phyloP scores from a whole-genome alignment of 1,140 invertebrate species.

The Orius laevigatus region DNA sequence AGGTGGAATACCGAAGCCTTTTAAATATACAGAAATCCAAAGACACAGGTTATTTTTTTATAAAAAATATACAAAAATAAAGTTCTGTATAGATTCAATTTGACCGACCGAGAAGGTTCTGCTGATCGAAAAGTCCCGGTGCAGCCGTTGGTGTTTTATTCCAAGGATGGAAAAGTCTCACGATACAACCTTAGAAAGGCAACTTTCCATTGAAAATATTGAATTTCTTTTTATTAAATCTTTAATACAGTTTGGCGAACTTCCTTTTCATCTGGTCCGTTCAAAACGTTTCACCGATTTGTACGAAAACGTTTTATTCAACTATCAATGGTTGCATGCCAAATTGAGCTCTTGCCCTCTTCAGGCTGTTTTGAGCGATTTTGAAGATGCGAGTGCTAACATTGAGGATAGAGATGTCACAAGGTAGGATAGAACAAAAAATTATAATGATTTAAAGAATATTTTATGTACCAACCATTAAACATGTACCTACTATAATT shows the following conservation, averaged over 20 bases:
- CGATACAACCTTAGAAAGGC: constrained; percentile 80
- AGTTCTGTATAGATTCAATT: constrained; percentile 43
- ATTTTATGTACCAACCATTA: too few relatives aligned
- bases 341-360: constrained; percentile 89
- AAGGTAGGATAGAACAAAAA: constrained; percentile 33
- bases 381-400: constrained; percentile 80
- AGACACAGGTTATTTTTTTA: constrained; percentile 45
- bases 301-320: constrained; percentile 87
- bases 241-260: constrained; percentile 65
- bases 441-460: not conserved
- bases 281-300: constrained; percentile 82
- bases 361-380: constrained; percentile 85
- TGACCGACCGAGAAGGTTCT: constrained; percentile 78
- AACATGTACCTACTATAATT: too few relatives aligned
- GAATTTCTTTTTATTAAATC: not conserved
- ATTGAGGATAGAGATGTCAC: constrained; percentile 70
- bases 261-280: constrained; percentile 86
- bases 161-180: constrained; percentile 71
- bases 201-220: constrained; percentile 14
- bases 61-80: not conserved
- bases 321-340: constrained; percentile 94
- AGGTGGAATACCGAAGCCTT: constrained; percentile 83
- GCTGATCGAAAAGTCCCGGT: constrained; percentile 91
- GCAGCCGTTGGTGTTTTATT: constrained; percentile 84
- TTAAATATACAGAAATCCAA: constrained; percentile 94